Percentiles rank a stretch among this genome's conserved stretches.
phyloP scores from a whole-genome alignment of 2,113 vertebrate genomes.

The Campylomormyrus numenius region DNA sequence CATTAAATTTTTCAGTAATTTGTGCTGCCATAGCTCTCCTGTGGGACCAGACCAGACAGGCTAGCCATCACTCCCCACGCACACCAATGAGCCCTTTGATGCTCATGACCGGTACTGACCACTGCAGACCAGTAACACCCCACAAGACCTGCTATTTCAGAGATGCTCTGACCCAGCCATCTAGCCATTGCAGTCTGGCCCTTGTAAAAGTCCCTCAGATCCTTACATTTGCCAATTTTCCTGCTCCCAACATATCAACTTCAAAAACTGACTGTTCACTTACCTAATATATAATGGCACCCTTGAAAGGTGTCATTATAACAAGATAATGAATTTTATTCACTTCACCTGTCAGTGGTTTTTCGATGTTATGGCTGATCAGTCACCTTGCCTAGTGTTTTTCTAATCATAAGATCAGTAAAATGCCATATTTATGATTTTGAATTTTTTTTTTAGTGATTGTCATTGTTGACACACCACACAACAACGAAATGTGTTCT shows the following conservation, averaged over 20 bases:
- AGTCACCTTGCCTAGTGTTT: background rate
- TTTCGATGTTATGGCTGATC: background rate
- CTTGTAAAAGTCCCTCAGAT: background rate
- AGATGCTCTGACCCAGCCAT: background rate
- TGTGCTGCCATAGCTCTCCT: background rate
- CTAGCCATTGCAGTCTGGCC: background rate
- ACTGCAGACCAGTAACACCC: background rate
- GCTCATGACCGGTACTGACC: background rate
- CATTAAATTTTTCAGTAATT: background rate
- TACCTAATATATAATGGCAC: background rate
- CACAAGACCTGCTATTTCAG: background rate
- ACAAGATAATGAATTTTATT: background rate
- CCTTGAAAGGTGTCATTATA: background rate
- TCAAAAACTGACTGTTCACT: background rate
- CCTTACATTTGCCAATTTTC: background rate
- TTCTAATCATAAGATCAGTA: background rate
- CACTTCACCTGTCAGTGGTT: background rate
- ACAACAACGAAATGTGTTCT: no score
- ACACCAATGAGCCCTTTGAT: background rate
- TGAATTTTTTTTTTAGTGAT: no score
- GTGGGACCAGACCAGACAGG: background rate
- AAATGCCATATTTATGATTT: background rate
- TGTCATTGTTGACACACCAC: no score
- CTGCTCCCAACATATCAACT: background rate
- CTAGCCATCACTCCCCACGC: background rate